Evolutionary conservation across 2,113 vertebrate genomes (phyloP).

Genomic region (Cryptoleucopteryx plumbea): DNA sequence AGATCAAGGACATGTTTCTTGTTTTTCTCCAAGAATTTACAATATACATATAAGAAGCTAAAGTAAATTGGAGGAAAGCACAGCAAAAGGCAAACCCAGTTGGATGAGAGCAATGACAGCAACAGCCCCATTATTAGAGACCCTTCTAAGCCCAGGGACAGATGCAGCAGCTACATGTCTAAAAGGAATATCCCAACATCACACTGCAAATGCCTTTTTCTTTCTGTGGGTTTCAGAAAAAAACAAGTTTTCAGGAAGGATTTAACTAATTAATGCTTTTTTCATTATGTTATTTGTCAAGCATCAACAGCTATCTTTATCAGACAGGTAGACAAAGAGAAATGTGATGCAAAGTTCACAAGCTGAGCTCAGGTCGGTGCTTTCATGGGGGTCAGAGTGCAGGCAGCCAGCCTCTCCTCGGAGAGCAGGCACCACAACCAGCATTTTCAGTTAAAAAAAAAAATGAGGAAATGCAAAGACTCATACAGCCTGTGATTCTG

Average conservation of each 20-base stretch:
- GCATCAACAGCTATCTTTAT: neutral
- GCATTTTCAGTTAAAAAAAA: neutral
- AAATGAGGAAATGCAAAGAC: neutral
- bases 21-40: neutral
- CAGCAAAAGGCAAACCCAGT: neutral
- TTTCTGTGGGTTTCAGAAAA: neutral
- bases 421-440: neutral
- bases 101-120: neutral
- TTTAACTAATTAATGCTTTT: neutral
- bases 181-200: neutral
- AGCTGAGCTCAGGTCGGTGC: neutral
- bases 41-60: neutral
- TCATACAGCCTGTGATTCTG: neutral
- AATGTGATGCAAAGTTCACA: neutral
- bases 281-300: neutral
- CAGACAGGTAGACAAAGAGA: neutral
- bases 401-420: neutral
- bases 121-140: neutral
- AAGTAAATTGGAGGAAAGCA: neutral
- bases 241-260: neutral
- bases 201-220: neutral
- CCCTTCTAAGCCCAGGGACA: neutral
- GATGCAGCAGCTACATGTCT: fast-evolving
- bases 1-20: neutral
- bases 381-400: fast-evolving